A percentile compares a stretch with the other conserved stretches of the same genome.
These are phyloP conservation scores for Deilephila porcellus DNA, from an alignment of 2,888 invertebrate species.

Conservation along the genomic window DNA sequence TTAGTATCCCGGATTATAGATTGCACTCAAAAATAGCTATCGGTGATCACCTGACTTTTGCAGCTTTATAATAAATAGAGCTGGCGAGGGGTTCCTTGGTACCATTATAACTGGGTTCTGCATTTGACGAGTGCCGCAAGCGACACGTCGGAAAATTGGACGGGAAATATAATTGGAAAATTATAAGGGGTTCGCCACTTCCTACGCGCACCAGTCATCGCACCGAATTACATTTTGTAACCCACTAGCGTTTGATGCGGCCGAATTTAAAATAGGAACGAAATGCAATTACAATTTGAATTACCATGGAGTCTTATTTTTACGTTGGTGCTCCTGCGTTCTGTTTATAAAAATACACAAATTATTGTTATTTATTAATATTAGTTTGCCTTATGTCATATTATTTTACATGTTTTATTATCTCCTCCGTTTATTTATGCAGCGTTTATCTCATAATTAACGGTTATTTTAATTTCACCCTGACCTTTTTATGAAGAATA, in stretches of 20 bases:
- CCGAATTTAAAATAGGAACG: conserved; percentile 13
- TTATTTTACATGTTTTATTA: too few species aligned
- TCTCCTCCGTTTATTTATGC: too few species aligned
- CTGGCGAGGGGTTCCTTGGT: conserved; percentile 24
- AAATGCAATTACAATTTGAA: conserved; percentile 6
- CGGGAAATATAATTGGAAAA: conserved; percentile 85
- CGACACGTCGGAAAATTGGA: conserved; percentile 84
- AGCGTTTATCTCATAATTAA: too few species aligned
- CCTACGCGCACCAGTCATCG: conserved; percentile 52
- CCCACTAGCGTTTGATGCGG: conserved; percentile 36
- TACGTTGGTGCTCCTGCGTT: background rate
- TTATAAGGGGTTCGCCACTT: conserved; percentile 79
- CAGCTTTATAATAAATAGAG: conserved; percentile 28
- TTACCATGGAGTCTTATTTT: background rate
- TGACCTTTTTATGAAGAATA: too few species aligned
- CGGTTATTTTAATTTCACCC: too few species aligned
- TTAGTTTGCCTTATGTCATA: too few species aligned
- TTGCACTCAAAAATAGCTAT: conserved; percentile 16
- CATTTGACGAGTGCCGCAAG: conserved; percentile 82
- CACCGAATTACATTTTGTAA: conserved; percentile 49
- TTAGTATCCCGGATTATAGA: background rate
- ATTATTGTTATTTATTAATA: background rate
- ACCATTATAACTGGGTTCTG: conserved; percentile 52
- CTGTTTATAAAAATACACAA: background rate
- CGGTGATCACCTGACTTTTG: conserved; percentile 24